Evolutionary conservation across 1,140 invertebrate genomes (phyloP).

Genomic region (Procambarus virginalis): DNA sequence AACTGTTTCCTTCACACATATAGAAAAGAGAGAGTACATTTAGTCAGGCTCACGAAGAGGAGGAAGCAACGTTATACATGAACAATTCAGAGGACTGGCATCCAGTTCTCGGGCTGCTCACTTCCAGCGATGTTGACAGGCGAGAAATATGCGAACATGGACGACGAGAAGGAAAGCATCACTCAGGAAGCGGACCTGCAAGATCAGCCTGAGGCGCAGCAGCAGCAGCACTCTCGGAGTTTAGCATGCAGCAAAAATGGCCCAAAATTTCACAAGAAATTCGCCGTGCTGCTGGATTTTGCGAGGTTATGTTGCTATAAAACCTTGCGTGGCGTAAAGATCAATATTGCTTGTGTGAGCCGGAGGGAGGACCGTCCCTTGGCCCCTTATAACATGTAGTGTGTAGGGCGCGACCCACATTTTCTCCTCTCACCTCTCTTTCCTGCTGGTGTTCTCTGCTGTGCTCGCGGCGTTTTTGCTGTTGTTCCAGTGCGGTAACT

Average conservation of each 20-base stretch:
- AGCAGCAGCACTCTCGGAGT: neutral
- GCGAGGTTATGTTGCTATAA: neutral
- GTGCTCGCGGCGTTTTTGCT: neutral
- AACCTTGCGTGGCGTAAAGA: neutral
- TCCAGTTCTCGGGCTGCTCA: neutral
- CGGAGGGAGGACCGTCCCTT: neutral
- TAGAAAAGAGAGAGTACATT: neutral
- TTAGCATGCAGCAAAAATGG: neutral
- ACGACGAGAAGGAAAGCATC: neutral
- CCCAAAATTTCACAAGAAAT: neutral
- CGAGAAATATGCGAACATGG: neutral
- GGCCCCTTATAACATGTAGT: too few species aligned
- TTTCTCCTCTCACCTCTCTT: neutral
- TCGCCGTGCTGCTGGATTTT: neutral
- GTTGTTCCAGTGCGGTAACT: neutral
- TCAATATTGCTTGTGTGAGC: constrained; percentile 1
- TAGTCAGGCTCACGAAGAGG: too few species aligned
- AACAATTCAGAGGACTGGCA: too few species aligned
- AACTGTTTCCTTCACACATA: neutral
- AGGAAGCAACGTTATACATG: too few species aligned
- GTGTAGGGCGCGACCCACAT: too few species aligned
- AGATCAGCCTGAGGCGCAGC: too few species aligned
- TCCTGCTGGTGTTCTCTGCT: neutral
- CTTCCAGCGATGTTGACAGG: neutral
- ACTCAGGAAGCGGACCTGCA: neutral